Evolutionary conservation across 2,113 vertebrate genomes (phyloP).

Genomic region (Nanger granti): DNA sequence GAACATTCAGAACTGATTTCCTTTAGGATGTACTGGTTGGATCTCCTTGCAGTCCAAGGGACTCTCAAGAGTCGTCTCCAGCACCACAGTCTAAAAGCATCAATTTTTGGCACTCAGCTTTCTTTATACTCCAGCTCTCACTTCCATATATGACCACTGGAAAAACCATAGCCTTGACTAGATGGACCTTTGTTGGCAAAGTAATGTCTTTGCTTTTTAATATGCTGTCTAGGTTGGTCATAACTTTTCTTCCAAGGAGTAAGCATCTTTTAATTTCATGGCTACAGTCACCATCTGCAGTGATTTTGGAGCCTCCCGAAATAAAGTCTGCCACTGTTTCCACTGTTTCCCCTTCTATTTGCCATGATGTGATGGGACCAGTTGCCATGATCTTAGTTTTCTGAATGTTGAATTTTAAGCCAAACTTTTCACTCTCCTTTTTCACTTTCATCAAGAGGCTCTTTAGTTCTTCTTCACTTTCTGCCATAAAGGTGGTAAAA

Average conservation of each 20-base stretch:
- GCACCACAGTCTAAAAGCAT: not conserved
- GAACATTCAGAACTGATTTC: not conserved
- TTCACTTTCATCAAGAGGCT: not conserved
- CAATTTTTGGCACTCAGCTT: not conserved
- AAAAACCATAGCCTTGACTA: not conserved
- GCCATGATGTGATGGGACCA: not conserved
- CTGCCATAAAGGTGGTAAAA: not conserved
- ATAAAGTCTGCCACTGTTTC: not conserved
- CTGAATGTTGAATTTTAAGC: not conserved
- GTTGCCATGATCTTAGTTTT: not conserved
- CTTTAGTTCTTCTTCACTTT: not conserved
- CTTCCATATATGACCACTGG: not conserved
- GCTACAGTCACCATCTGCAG: not conserved
- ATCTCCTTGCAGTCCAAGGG: not conserved
- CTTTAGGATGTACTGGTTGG: not conserved
- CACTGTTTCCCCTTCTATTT: not conserved
- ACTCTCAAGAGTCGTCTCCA: not conserved
- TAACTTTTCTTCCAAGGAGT: not conserved
- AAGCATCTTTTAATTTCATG: not conserved
- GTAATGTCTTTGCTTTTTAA: not conserved
- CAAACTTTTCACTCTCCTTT: not conserved
- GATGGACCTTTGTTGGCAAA: not conserved
- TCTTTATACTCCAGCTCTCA: not conserved
- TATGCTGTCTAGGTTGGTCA: not conserved
- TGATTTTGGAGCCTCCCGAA: not conserved